These are phyloP conservation scores for Gallinago jamesoni DNA, from an alignment of 2,113 vertebrate genomes.

Conservation along the genomic window DNA sequence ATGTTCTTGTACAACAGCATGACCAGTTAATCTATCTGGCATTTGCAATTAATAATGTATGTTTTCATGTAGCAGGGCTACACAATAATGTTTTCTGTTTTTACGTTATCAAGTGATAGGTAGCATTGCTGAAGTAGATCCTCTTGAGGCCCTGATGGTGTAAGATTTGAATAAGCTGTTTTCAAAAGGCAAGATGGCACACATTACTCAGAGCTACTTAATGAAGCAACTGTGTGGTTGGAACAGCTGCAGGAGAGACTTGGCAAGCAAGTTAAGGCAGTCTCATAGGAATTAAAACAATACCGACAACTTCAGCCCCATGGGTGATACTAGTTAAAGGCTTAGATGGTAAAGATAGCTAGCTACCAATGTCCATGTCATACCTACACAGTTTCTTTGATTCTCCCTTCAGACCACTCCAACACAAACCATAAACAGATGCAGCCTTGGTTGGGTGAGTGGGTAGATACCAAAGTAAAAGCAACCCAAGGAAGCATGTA, in stretches of 20 bases:
- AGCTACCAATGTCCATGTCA: background rate
- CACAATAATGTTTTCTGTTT: background rate
- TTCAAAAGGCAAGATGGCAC: background rate
- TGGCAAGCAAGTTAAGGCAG: background rate
- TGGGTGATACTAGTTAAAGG: background rate
- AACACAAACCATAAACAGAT: background rate
- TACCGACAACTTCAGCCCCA: background rate
- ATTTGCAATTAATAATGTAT: background rate
- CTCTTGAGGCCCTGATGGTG: background rate
- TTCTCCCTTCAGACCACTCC: background rate
- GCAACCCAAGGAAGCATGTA: background rate
- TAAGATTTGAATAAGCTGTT: background rate
- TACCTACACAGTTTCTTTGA: accelerated
- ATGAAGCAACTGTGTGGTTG: background rate
- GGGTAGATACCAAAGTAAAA: background rate
- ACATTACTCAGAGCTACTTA: background rate
- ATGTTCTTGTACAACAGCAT: background rate
- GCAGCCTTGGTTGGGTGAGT: background rate
- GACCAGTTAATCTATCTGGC: background rate
- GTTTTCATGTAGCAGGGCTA: background rate
- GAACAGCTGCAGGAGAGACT: background rate
- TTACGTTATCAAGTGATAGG: background rate
- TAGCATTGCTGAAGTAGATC: background rate
- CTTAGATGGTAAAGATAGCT: background rate
- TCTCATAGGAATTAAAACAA: background rate